phyloP scores from a whole-genome alignment of 2,888 invertebrate genomes.

The Dyspetes luteomarginatus region DNA sequence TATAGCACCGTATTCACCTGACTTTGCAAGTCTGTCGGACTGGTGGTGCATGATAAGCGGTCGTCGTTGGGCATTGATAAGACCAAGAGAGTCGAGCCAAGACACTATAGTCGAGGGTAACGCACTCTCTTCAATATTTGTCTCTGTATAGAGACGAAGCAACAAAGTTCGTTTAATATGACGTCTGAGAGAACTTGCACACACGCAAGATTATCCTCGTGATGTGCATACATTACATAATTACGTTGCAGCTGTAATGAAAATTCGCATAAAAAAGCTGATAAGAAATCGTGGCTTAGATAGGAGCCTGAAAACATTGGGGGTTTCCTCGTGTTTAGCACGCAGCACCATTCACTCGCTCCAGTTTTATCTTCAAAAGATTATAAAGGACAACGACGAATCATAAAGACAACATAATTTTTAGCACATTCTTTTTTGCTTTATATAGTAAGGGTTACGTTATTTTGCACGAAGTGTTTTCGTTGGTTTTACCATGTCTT shows the following conservation, averaged over 20 bases:
- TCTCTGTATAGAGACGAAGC: not conserved
- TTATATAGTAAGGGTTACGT: not conserved
- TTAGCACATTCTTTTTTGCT: slow-evolving; percentile 34
- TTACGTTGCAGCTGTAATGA: slow-evolving; percentile 32
- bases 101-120: slow-evolving; percentile 71
- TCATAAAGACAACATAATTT: no score
- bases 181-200: slow-evolving; percentile 37
- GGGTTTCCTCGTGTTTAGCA: not conserved
- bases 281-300: slow-evolving; percentile 36
- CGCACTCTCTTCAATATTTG: slow-evolving; percentile 68
- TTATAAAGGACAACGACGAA: no score
- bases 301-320: slow-evolving; percentile 22
- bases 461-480: not conserved
- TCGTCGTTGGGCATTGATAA: slow-evolving; percentile 73
- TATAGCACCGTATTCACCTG: slow-evolving; percentile 70
- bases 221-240: not conserved
- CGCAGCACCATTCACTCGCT: not conserved
- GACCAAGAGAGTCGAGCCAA: slow-evolving; percentile 43
- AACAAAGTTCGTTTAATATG: slow-evolving; percentile 20
- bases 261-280: slow-evolving; percentile 34
- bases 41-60: slow-evolving; percentile 76
- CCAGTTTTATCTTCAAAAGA: not conserved
- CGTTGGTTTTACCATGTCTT: no score
- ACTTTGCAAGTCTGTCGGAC: slow-evolving; percentile 70
- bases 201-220: slow-evolving; percentile 55